These are phyloP conservation scores for Hermaeophaga mercurialis DNA, from an alignment of 2,888 invertebrate species.

Conservation along the genomic window DNA sequence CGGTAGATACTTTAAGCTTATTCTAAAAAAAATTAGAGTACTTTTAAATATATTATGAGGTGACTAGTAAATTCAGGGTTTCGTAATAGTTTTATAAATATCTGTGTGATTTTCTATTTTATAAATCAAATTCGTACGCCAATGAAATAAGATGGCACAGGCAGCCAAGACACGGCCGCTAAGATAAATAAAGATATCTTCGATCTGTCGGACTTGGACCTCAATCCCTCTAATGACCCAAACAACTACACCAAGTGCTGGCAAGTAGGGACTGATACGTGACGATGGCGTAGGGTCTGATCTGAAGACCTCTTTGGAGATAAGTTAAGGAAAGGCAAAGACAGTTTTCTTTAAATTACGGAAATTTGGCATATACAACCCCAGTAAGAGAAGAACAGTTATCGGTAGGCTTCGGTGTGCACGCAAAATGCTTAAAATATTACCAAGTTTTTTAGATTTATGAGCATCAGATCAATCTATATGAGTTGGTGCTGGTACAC, in stretches of 20 bases:
- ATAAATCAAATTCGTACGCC: background rate
- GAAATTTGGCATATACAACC: background rate
- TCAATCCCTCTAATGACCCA: slow-evolving; percentile 54
- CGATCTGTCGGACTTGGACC: slow-evolving; percentile 25
- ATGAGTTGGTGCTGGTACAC: no score
- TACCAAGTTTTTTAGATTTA: no score
- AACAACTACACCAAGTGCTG: slow-evolving; percentile 54
- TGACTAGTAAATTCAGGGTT: no score
- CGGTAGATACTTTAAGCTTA: no score
- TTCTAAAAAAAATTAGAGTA: no score
- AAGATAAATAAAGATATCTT: slow-evolving; percentile 59
- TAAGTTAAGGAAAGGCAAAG: background rate
- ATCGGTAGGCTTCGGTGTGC: no score
- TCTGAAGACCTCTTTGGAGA: background rate
- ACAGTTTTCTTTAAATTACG: background rate
- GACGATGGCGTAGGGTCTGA: slow-evolving; percentile 33
- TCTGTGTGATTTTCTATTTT: no score
- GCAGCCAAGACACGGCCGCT: slow-evolving; percentile 49
- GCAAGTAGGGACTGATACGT: slow-evolving; percentile 51
- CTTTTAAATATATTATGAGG: no score
- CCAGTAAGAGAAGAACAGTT: no score
- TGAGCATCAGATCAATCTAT: no score
- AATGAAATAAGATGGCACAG: slow-evolving; percentile 33
- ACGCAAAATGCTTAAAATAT: no score
- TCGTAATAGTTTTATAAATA: no score